These are phyloP conservation scores for Chloroclysta siterata DNA, from an alignment of 2,888 invertebrate genomes.

Conservation along the genomic window DNA sequence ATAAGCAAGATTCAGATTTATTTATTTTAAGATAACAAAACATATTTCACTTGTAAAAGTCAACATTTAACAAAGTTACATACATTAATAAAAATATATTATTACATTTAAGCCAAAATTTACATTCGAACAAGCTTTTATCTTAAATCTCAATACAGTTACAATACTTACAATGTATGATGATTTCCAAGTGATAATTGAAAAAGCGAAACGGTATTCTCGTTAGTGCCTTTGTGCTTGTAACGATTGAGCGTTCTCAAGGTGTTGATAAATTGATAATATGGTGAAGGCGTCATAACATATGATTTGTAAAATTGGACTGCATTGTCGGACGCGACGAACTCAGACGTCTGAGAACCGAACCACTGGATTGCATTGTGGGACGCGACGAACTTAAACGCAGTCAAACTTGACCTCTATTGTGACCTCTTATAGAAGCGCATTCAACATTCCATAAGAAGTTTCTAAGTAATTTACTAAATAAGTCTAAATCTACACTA, in stretches of 20 bases:
- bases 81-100: neutral
- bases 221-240: constrained; percentile 13
- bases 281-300: constrained; percentile 13
- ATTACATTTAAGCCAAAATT: neutral
- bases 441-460: too few relatives aligned
- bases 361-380: too few relatives aligned
- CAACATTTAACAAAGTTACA: too few relatives aligned
- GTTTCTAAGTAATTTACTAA: too few relatives aligned
- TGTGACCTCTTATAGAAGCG: too few relatives aligned
- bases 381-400: too few relatives aligned
- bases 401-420: too few relatives aligned
- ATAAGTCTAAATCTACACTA: too few relatives aligned
- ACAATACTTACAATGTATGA: neutral
- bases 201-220: constrained; percentile 13
- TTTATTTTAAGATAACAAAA: too few relatives aligned
- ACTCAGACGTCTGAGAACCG: neutral
- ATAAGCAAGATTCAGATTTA: too few relatives aligned
- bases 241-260: constrained; percentile 15
- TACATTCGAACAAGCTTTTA: neutral
- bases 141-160: neutral
- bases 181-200: constrained; percentile 19
- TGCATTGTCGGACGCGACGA: constrained; percentile 16
- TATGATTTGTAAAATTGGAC: constrained; percentile 15
- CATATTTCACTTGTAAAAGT: too few relatives aligned
- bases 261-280: constrained; percentile 24